phyloP scores from a whole-genome alignment of 1,140 invertebrate species.

The Neodiprion pinetum region DNA sequence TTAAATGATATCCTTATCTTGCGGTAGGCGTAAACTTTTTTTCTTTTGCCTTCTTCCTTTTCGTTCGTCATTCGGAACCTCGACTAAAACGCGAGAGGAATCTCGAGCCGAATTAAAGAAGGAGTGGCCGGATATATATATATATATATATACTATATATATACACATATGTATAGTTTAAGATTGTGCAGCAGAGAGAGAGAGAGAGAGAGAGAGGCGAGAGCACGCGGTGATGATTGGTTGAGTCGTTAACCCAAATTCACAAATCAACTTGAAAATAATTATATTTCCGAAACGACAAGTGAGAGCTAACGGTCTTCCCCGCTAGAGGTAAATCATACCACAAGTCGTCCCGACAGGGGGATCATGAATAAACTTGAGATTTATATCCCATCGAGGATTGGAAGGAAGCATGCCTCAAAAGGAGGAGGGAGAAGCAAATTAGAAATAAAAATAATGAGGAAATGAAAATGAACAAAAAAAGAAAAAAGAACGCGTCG shows the following conservation, averaged over 20 bases:
- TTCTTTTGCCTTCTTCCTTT: too few relatives aligned
- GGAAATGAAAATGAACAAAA: too few relatives aligned
- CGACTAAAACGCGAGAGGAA: not conserved
- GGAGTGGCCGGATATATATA: not conserved
- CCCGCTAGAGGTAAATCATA: not conserved
- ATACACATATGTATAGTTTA: not conserved
- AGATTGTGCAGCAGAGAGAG: not conserved
- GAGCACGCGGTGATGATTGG: not conserved
- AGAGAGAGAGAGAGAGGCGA: not conserved
- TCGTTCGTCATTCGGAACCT: too few relatives aligned
- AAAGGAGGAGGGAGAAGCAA: too few relatives aligned
- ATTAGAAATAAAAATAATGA: too few relatives aligned
- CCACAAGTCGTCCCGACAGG: too few relatives aligned
- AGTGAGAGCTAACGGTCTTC: not conserved
- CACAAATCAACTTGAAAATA: slow-evolving; percentile 5
- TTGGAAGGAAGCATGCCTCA: too few relatives aligned
- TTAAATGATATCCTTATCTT: too few relatives aligned
- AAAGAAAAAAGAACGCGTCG: too few relatives aligned
- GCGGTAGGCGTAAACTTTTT: too few relatives aligned
- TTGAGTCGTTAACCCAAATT: not conserved
- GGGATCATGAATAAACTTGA: not conserved
- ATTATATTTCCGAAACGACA: slow-evolving; percentile 4
- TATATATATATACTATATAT: too few relatives aligned
- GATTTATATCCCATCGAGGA: too few relatives aligned
- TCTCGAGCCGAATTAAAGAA: not conserved